phyloP scores from a whole-genome alignment of 2,888 invertebrate genomes.

The Tetranychus truncatus region DNA sequence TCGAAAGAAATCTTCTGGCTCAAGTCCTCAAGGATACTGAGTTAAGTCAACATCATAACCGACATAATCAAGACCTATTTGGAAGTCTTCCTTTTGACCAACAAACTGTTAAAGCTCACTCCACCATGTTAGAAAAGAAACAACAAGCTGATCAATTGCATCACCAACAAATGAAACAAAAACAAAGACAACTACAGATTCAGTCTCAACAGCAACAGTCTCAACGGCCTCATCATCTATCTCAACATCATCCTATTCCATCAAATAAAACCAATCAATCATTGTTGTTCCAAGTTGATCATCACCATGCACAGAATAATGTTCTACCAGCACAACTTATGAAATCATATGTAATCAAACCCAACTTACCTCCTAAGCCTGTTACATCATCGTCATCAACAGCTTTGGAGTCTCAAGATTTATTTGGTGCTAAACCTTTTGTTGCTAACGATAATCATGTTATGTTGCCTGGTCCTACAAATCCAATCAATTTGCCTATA shows the following conservation, averaged over 20 bases:
- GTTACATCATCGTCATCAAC: neutral
- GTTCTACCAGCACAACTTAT: neutral
- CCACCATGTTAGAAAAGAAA: neutral
- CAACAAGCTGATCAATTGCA: neutral
- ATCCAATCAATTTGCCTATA: neutral
- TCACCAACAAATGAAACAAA: neutral
- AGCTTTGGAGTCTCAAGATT: slow-evolving; percentile 15
- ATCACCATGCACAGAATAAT: neutral
- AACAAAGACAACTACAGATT: neutral
- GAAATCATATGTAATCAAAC: neutral
- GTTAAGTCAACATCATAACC: slow-evolving; percentile 6
- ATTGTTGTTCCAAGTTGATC: slow-evolving; percentile 1
- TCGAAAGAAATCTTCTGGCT: slow-evolving; percentile 16
- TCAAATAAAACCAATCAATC: slow-evolving; percentile 1
- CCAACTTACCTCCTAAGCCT: slow-evolving; percentile 4
- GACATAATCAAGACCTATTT: slow-evolving; percentile 10
- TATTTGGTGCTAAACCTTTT: slow-evolving; percentile 22
- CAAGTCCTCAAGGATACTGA: slow-evolving; percentile 17
- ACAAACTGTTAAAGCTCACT: slow-evolving; percentile 8
- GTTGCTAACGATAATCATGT: slow-evolving; percentile 1
- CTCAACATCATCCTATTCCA: neutral
- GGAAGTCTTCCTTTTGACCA: slow-evolving; percentile 11
- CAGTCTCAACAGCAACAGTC: neutral
- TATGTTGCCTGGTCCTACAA: neutral
- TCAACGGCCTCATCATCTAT: neutral